A percentile compares a stretch with the other conserved stretches of the same genome.
Conservation (phyloP, 30 jellyfish, hydroid and myxozoan genomes). For the Pseudorhiza aurosa region DNA sequence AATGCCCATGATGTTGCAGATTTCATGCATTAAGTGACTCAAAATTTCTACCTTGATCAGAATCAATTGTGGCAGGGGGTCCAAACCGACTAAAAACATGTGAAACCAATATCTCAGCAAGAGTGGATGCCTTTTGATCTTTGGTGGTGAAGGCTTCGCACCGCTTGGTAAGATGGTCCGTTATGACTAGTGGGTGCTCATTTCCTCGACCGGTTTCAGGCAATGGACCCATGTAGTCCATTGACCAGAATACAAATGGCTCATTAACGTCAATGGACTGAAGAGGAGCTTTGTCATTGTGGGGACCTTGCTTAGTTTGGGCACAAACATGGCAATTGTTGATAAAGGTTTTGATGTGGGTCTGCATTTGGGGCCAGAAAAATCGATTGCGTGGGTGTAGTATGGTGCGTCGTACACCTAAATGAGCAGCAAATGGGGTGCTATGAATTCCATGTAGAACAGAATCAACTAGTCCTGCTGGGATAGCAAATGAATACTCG, state of each 20-base stretch:
- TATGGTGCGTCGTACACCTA: neutral
- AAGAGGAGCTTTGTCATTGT: constrained; percentile 25
- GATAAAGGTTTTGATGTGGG: constrained; percentile 1
- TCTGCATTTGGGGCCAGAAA: constrained; percentile 15
- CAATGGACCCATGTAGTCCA: constrained; percentile 59
- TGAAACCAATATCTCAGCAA: too few species aligned
- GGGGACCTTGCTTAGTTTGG: neutral
- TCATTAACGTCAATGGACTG: constrained; percentile 19
- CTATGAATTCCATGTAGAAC: constrained; percentile 13
- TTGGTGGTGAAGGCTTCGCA: constrained; percentile 32
- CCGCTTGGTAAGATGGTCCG: constrained; percentile 62
- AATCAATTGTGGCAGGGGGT: constrained; percentile 40
- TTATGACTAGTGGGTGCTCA: constrained; percentile 25
- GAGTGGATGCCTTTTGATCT: constrained; percentile 61
- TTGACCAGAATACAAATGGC: constrained; percentile 43
- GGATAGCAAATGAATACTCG: constrained; percentile 9
- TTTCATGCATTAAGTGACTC: constrained; percentile 40
- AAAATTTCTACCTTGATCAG: constrained; percentile 68
- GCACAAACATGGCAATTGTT: constrained; percentile 10
- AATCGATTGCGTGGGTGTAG: neutral
- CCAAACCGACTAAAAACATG: constrained; percentile 50
- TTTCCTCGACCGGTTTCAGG: constrained; percentile 54
- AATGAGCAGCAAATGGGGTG: constrained; percentile 21
- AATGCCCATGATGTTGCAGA: constrained; percentile 33
- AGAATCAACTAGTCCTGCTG: neutral